Evolutionary conservation across 2,888 invertebrate genomes (phyloP).

Genomic region (Drosophila macrothrix): DNA sequence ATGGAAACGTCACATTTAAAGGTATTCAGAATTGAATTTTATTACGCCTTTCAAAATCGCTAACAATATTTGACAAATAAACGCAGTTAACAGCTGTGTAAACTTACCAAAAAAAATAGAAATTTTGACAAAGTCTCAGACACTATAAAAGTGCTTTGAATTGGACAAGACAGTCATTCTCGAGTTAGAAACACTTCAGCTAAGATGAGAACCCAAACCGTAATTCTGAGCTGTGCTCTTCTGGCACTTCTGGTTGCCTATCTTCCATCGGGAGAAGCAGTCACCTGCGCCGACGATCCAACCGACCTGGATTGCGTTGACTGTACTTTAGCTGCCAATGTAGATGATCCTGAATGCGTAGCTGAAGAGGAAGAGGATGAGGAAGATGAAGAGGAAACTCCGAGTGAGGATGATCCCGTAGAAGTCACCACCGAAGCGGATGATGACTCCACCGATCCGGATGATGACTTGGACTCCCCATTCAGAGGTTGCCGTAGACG

Average conservation of each 20-base stretch:
- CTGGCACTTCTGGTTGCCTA: constrained; percentile 19
- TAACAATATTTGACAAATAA: constrained; percentile 6
- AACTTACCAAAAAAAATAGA: not conserved
- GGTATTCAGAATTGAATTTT: not conserved
- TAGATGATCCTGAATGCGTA: constrained; percentile 1
- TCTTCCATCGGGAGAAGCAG: constrained; percentile 13
- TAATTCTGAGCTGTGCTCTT: constrained; percentile 14
- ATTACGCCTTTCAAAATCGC: not conserved
- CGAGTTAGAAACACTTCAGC: not conserved
- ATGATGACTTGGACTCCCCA: no score
- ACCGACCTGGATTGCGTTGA: constrained; percentile 10
- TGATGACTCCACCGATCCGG: no score
- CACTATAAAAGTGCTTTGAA: constrained; percentile 14
- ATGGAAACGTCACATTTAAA: not conserved
- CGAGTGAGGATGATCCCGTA: no score
- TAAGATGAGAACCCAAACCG: constrained; percentile 6
- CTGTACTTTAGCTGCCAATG: not conserved
- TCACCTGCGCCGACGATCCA: constrained; percentile 17
- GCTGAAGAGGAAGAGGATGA: not conserved
- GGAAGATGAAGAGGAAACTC: not conserved
- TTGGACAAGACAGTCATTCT: constrained; percentile 11
- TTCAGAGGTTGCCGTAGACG: not conserved
- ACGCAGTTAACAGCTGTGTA: constrained; percentile 18
- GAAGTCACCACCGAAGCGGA: no score
- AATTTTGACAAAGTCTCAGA: no score